Base-by-base conservation (phyloP, 2,797 vertebrate species). In the Fringilla coelebs region DNA sequence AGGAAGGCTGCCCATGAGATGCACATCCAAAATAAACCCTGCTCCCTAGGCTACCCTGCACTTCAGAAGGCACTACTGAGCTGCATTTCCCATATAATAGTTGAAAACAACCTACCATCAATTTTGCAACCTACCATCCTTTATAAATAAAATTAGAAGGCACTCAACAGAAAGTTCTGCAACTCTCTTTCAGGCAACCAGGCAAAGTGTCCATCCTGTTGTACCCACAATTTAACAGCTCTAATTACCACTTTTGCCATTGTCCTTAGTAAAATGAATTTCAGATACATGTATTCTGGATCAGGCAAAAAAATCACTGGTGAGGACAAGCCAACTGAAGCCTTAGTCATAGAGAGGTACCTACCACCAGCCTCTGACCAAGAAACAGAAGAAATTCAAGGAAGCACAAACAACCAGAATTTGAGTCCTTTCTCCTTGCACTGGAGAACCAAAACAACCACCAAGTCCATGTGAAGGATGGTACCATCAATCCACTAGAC, bases 391-490 rank as follows among this genome's bases (percentile, higher is more conserved):
- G 46, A 40, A 58, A 80, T 43, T 71, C 25, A 54, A 67, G 32
- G 18, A 13, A 49, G 24, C 2, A 1, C 19, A 25, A 12, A 13
- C 31, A 73, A 76, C 1, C 57, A 51, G 9, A 65, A 90, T 36
- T 8, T 0, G 0, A 74, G 22, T 45, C 13, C 51, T 28, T 61
- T n/a, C 40, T 62, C 66, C 57, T 51, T 3, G 0, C 28, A 15
- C 9, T 9, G 11, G 7, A 79, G 38, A 76, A 38, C 13, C 2
- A 0, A 63, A 88, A 32, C 48, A 19, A 63, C 14, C 36, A n/a
- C 16, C 0, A 4, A 73, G 43, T 28, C 25, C 73, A 36, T 17
- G 12, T 17, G 21, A 72, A 9, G 8, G n/a, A 65, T 1, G 13
- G 21, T 8, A 60, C 22, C 6, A 21, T 4, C 60, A 46, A n/a